Conservation (phyloP, 2,797 vertebrate genomes). For the Molossus alvarezi region DNA sequence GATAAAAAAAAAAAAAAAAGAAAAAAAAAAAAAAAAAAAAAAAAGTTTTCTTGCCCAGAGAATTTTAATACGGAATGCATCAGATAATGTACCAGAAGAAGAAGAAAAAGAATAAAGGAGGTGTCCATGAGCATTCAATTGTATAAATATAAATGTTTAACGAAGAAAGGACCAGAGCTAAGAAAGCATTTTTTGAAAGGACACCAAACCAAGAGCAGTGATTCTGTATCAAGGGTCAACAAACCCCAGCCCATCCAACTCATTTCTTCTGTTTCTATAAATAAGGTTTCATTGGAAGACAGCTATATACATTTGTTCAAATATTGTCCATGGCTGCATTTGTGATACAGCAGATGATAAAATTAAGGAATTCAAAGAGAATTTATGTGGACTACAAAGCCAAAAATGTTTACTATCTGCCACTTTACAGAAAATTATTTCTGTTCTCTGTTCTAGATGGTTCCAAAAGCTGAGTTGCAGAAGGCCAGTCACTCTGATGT, state of each 20-base stretch:
- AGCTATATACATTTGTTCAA: not conserved
- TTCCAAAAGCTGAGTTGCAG: not conserved
- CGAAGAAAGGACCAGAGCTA: constrained; percentile 30
- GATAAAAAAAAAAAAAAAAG: too few relatives aligned
- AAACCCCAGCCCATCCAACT: not conserved
- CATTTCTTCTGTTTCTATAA: constrained; percentile 13
- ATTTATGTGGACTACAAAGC: not conserved
- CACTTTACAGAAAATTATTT: constrained; percentile 16
- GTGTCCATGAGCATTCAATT: not conserved
- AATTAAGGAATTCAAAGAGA: not conserved
- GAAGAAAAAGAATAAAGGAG: not conserved
- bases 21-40: too few relatives aligned
- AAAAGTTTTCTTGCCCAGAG: not conserved
- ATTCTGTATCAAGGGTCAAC: not conserved
- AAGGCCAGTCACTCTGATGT: not conserved
- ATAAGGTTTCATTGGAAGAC: constrained; percentile 24
- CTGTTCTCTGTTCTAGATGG: not conserved
- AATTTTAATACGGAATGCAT: constrained; percentile 24
- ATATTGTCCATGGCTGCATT: not conserved
- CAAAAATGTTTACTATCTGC: not conserved
- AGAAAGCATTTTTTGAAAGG: not conserved
- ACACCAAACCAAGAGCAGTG: not conserved
- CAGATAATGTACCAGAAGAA: constrained; percentile 25
- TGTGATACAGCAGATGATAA: not conserved
- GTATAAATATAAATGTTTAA: not conserved